phyloP scores from a whole-genome alignment of 2,888 invertebrate genomes.

The Nymphalis polychloros region DNA sequence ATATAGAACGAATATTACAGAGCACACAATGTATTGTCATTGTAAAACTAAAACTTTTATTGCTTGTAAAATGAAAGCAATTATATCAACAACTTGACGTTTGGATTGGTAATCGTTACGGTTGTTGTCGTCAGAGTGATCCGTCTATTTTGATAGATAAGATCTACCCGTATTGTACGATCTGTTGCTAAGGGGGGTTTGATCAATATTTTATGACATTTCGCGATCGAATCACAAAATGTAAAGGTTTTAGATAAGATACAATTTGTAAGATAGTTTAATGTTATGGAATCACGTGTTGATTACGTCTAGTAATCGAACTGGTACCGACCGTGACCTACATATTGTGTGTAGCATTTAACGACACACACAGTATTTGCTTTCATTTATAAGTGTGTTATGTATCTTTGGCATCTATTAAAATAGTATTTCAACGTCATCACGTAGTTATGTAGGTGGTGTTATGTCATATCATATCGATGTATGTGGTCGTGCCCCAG shows the following conservation, averaged over 20 bases:
- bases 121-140: neutral
- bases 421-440: slow-evolving; percentile 17
- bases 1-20: slow-evolving; percentile 2
- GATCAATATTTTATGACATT: slow-evolving; percentile 3
- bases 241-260: slow-evolving; percentile 37
- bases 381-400: slow-evolving; percentile 21
- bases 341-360: slow-evolving; percentile 30
- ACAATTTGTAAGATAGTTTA: slow-evolving; percentile 37
- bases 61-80: too few species aligned
- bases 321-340: slow-evolving; percentile 39
- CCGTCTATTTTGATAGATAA: neutral
- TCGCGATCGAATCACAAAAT: neutral
- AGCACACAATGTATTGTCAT: too few species aligned
- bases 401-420: slow-evolving; percentile 11
- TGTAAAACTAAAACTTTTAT: too few species aligned
- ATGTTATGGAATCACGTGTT: slow-evolving; percentile 35
- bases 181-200: slow-evolving; percentile 13
- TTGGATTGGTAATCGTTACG: neutral
- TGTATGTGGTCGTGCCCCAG: slow-evolving; percentile 5
- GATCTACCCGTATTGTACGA: neutral
- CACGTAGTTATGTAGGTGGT: slow-evolving; percentile 12
- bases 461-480: slow-evolving; percentile 9
- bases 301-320: slow-evolving; percentile 34
- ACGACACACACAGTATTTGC: slow-evolving; percentile 22
- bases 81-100: neutral